phyloP scores from a whole-genome alignment of 2,888 invertebrate genomes.

The Platycnemis pennipes region DNA sequence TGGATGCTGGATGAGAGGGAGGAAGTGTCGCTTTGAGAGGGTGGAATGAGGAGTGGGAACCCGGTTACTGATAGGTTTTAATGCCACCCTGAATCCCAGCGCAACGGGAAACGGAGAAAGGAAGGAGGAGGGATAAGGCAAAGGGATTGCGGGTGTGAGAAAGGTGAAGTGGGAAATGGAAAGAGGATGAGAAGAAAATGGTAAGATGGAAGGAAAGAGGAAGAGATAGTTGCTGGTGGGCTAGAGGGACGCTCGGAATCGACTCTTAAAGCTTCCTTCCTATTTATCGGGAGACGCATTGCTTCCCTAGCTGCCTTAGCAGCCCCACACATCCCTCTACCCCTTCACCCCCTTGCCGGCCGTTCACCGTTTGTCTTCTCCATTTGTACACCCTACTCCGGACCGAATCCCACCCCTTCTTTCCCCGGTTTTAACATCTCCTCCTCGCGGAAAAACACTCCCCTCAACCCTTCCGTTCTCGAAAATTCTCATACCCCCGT shows the following conservation, averaged over 20 bases:
- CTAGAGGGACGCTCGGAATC: background rate
- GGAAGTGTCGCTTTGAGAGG: background rate
- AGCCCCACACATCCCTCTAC: background rate
- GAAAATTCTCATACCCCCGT: background rate
- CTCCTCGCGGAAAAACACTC: background rate
- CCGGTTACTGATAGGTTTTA: too few species aligned
- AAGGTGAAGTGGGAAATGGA: conserved; percentile 67
- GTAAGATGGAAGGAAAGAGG: conserved; percentile 63
- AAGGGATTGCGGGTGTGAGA: too few species aligned
- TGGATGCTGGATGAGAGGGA: conserved; percentile 74
- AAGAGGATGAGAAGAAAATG: conserved; percentile 31
- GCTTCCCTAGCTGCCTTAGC: background rate
- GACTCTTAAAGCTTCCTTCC: conserved; percentile 49
- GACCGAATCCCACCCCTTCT: background rate
- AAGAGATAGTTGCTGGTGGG: conserved; percentile 36
- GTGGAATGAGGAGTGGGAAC: background rate
- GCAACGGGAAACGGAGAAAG: conserved; percentile 72
- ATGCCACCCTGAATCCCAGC: too few species aligned
- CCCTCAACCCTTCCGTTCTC: background rate
- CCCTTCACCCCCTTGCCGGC: background rate
- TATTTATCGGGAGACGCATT: conserved; percentile 14
- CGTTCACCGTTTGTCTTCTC: background rate
- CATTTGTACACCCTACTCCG: background rate
- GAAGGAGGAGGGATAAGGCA: conserved; percentile 72
- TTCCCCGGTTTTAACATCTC: too few species aligned